Evolutionary conservation across 2,113 vertebrate species (phyloP), one percentile per base, ranked within the genome.

Genomic region (Gyps fulvus): DNA sequence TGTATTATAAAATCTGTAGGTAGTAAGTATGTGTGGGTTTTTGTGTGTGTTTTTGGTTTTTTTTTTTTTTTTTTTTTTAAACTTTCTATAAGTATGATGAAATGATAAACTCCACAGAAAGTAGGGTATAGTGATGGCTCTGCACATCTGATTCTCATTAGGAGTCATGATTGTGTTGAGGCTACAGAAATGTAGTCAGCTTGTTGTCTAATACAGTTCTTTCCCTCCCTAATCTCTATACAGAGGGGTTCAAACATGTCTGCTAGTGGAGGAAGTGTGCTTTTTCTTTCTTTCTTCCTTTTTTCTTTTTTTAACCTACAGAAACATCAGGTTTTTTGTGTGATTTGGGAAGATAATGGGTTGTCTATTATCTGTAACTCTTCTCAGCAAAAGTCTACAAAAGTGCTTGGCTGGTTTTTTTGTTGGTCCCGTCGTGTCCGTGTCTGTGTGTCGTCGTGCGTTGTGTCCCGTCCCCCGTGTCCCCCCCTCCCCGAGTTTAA

Each of bases 1-100:
- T 93, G 87, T 55, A 69, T 93, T 89, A 81, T 86, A 81, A 89
- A 93, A 74, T 85, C 57, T 90, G 50, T 77, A 82, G 70, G 32
- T 69, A 81, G 36, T 59, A 73, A 83, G 61, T 50, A n/a, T 6
- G 1, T 72, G 47, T 49, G 47, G 47, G 47, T 6, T 49, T 49
- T 49, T 49, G 47, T 3, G 45, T 47, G 45, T 47, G 6, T 20
- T 20, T 49, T 22, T 21, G 45, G 8, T 34, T 5, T 32, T 70
- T 32, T 63, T 49, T 74, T 50, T 69, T 36, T n/a, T n/a, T n/a
- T n/a, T n/a, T n/a, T n/a, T n/a, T n/a, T n/a, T n/a, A n/a, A n/a
- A 20, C 34, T 93, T 90, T 77, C 38, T 62, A 34, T 71, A 82
- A 55, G 16, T 63, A 58, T 87, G 27, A 55, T 78, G 54, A 78